Percentiles rank a stretch among this genome's conserved stretches.
These are phyloP conservation scores for Scaptodrosophila latifasciaeformis DNA, from an alignment of 2,888 invertebrate species.

Conservation along the genomic window DNA sequence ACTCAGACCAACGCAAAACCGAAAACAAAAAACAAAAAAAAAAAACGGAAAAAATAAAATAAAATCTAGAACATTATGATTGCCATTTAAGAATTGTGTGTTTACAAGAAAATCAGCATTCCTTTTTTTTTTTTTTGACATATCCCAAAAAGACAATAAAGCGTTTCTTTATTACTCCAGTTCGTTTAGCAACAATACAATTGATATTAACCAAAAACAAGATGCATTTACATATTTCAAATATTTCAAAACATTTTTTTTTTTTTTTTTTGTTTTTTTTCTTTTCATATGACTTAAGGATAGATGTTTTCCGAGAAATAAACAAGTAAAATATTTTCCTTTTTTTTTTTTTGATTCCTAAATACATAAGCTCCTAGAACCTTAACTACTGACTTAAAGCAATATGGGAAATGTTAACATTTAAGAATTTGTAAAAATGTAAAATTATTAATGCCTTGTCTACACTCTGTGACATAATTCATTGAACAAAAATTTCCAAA, in stretches of 20 bases:
- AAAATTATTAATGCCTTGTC: too few relatives aligned
- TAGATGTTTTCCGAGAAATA: too few relatives aligned
- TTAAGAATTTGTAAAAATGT: too few relatives aligned
- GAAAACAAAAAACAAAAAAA: too few relatives aligned
- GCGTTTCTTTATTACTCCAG: constrained; percentile 52
- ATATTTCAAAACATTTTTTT: neutral
- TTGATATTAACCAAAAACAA: neutral
- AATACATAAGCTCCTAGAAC: constrained; percentile 43
- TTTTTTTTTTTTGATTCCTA: too few relatives aligned
- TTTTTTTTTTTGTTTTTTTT: constrained; percentile 33
- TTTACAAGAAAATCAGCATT: too few relatives aligned
- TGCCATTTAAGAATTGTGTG: neutral
- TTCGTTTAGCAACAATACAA: constrained; percentile 32
- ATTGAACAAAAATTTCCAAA: too few relatives aligned
- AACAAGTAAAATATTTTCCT: neutral
- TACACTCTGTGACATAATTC: too few relatives aligned
- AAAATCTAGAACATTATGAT: neutral
- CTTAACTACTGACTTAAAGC: too few relatives aligned
- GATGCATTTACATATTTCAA: neutral
- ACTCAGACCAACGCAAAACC: too few relatives aligned
- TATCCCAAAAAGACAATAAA: constrained; percentile 57
- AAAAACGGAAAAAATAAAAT: too few relatives aligned
- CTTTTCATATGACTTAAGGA: constrained; percentile 46
- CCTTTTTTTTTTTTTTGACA: neutral
- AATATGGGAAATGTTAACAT: too few relatives aligned